Percentiles rank a stretch among this genome's conserved stretches.
These are phyloP conservation scores for Acanthurus leucopareius DNA, from an alignment of 2,797 vertebrate genomes.

Conservation along the genomic window DNA sequence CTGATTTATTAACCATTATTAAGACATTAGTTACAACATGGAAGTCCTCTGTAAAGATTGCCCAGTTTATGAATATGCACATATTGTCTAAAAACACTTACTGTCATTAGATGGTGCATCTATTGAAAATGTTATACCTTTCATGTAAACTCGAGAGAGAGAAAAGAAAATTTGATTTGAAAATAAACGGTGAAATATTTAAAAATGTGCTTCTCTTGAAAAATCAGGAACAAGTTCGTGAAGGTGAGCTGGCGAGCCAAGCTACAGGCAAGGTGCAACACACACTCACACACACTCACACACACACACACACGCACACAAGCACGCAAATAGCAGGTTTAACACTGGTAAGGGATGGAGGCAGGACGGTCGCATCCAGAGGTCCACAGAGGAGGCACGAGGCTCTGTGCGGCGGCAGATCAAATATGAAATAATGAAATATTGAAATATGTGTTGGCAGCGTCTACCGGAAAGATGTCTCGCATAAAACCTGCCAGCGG, in stretches of 20 bases:
- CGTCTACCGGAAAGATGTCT: constrained; percentile 10
- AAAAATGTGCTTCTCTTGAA: not conserved
- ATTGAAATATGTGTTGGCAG: not conserved
- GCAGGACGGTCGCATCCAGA: constrained; percentile 50
- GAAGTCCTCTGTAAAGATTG: not conserved
- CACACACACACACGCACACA: constrained; percentile 1
- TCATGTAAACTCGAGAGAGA: not conserved
- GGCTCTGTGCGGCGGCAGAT: constrained; percentile 17
- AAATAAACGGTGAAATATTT: not conserved
- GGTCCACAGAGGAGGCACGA: constrained; percentile 37
- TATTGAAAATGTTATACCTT: not conserved
- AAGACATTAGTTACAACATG: not conserved
- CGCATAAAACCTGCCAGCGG: not conserved
- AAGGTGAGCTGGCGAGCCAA: constrained; percentile 8
- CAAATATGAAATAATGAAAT: constrained; percentile 26
- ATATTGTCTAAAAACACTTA: not conserved
- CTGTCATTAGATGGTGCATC: not conserved
- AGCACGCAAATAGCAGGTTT: not conserved
- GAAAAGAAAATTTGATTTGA: not conserved
- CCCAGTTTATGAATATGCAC: not conserved
- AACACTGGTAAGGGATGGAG: constrained; percentile 29
- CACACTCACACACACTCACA: constrained; percentile 15
- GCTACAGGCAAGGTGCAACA: constrained; percentile 15
- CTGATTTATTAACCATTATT: not conserved
- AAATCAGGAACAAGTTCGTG: constrained; percentile 1